These are phyloP conservation scores for Perccottus glenii DNA, from an alignment of 2,113 vertebrate species.

Conservation along the genomic window DNA sequence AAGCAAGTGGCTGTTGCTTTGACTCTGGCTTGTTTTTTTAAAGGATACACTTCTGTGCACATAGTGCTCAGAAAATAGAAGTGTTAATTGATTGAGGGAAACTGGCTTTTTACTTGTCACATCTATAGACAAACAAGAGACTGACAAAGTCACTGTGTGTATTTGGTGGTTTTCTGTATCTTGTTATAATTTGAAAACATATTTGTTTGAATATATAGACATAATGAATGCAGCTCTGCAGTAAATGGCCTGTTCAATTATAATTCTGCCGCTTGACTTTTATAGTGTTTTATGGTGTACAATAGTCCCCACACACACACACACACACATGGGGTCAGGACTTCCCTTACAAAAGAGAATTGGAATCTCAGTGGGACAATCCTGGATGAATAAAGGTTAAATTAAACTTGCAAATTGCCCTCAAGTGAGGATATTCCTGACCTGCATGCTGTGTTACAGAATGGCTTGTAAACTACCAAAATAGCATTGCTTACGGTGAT, in stretches of 20 bases:
- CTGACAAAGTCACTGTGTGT: conserved; percentile 49
- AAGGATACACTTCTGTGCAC: conserved; percentile 39
- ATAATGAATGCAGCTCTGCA: conserved; percentile 1
- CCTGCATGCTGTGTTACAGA: background rate
- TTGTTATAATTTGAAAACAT: conserved; percentile 9
- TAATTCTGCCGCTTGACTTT: background rate
- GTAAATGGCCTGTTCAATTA: background rate
- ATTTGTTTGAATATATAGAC: background rate
- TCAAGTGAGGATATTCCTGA: too few species aligned
- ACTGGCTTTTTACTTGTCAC: conserved; percentile 42
- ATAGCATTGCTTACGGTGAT: conserved; percentile 16
- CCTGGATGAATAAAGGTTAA: too few species aligned
- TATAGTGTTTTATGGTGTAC: too few species aligned
- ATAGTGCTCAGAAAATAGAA: conserved; percentile 53
- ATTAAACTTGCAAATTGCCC: too few species aligned
- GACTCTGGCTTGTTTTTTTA: conserved; percentile 15
- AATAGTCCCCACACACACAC: too few species aligned
- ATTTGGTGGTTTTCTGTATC: conserved; percentile 24
- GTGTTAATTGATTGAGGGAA: conserved; percentile 8
- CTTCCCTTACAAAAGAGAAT: too few species aligned
- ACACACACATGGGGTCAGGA: too few species aligned
- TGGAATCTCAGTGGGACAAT: too few species aligned
- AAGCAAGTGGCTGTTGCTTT: conserved; percentile 17
- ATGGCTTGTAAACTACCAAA: conserved; percentile 3
- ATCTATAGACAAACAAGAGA: conserved; percentile 22